Evolutionary conservation across 2,113 vertebrate genomes (phyloP), one percentile per base, ranked within the genome.

Genomic region (Notothenia rossii): DNA sequence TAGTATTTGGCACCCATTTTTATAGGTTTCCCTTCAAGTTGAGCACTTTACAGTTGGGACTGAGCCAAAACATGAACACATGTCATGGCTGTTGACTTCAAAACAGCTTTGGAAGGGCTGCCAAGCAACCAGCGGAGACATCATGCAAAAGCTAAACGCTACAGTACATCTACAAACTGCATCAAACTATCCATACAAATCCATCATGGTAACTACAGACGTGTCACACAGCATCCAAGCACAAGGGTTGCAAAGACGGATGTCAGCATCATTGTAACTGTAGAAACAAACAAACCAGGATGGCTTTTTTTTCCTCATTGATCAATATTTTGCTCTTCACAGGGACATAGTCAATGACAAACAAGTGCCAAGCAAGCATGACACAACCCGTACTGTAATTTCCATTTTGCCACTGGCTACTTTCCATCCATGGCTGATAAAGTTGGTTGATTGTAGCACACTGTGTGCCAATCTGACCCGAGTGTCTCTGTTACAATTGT

Each of bases 331-430:
- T 43, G 81, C 90, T 94, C 82, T 93, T 84, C 87, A 84, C 88
- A 86, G 90, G 88, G 92, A 91, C 88, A 91, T 25, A 86, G 87
- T 91, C 91, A 88, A 94, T 92, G 90, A 94, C 85, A 93, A 93
- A 90, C 90, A 95, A 93, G 92, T 94, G 94, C 94, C 94, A 94
- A 93, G 91, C 91, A 91, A 94, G 86, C 92, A 89, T 89, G 89
- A 94, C 89, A 92, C 81, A 93, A 91, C 81, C 77, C 63, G 88
- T 93, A 93, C 92, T 94, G 92, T 94, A 93, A 89, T 94, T 95
- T 95, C 93, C 94, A 94, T 93, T 91, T 89, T 94, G 93, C 94
- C 93, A 88, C 91, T 85, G 91, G 94, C 93, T 93, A 94, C 86
- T 95, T 95, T 95, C 94, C 94, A 95, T 93, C 86, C 88, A 87